phyloP scores from a whole-genome alignment of 1,140 invertebrate species.

The Drosophila orosa region DNA sequence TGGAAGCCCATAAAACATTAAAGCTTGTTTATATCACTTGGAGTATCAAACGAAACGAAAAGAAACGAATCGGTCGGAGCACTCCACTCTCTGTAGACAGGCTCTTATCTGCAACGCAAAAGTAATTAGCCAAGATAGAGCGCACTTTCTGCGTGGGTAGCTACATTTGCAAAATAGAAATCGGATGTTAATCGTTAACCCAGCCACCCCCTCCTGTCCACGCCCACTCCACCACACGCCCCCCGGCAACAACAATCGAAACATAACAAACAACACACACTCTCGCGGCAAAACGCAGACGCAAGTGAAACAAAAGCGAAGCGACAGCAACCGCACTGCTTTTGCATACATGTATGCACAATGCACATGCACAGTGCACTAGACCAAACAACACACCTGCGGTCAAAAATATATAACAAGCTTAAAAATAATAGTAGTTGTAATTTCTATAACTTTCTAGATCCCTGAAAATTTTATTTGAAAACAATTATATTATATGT shows the following conservation, averaged over 20 bases:
- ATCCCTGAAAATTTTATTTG: too few species aligned
- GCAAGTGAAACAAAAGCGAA: constrained; percentile 63
- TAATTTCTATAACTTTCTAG: background rate
- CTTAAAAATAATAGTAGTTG: background rate
- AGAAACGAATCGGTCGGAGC: constrained; percentile 39
- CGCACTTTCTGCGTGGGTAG: constrained; percentile 16
- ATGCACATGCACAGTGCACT: constrained; percentile 52
- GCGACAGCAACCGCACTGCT: constrained; percentile 44
- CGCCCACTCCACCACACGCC: constrained; percentile 5
- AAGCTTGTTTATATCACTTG: constrained; percentile 58
- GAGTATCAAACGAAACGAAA: constrained; percentile 51
- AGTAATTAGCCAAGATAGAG: constrained; percentile 41
- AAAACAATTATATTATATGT: background rate
- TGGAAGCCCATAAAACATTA: constrained; percentile 58
- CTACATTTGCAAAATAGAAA: constrained; percentile 16
- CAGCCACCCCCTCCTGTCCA: constrained; percentile 29
- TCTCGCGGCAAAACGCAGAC: constrained; percentile 53
- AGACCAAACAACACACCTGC: constrained; percentile 41
- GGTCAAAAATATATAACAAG: background rate
- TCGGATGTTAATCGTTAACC: constrained; percentile 37
- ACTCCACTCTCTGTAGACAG: constrained; percentile 12
- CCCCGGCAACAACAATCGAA: constrained; percentile 23
- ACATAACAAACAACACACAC: constrained; percentile 44
- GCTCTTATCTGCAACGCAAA: constrained; percentile 39
- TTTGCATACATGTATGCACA: constrained; percentile 32